A percentile compares a stretch with the other conserved stretches of the same genome.
Evolutionary conservation across 2,797 vertebrate species (phyloP).

Genomic region (Scolopax bukidnonensis): DNA sequence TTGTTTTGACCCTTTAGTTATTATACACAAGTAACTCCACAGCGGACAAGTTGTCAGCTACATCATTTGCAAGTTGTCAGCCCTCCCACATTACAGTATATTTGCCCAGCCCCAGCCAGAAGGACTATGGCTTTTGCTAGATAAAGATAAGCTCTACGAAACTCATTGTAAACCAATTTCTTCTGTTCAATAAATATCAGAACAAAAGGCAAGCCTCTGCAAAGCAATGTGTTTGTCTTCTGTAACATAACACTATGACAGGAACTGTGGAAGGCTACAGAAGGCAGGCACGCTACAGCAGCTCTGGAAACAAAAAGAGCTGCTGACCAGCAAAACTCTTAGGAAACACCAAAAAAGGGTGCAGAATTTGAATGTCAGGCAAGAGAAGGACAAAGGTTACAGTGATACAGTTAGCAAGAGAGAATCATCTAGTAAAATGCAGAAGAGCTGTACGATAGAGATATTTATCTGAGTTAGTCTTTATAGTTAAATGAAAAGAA

Average conservation of each 20-base stretch:
- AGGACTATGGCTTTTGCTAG: neutral
- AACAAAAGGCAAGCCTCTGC: slow-evolving; percentile 1
- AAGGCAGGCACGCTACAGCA: neutral
- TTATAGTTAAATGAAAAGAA: neutral
- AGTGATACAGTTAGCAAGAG: neutral
- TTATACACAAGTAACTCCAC: neutral
- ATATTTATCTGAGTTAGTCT: neutral
- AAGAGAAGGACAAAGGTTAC: neutral
- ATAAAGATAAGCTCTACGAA: neutral
- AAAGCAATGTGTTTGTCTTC: neutral
- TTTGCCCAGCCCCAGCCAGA: neutral
- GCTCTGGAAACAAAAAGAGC: neutral
- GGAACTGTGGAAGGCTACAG: neutral
- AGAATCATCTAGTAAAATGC: neutral
- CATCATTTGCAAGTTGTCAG: neutral
- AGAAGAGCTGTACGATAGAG: neutral
- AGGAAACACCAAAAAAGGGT: slow-evolving; percentile 2
- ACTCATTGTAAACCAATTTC: neutral
- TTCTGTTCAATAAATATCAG: neutral
- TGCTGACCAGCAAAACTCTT: slow-evolving; percentile 20
- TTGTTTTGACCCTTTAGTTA: neutral
- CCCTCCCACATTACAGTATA: neutral
- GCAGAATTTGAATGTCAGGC: neutral
- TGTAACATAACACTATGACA: neutral
- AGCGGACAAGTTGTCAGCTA: neutral